A percentile compares a stretch with the other conserved stretches of the same genome.
Conservation (phyloP, 2,113 vertebrate genomes). For the Ciconia boyciana region DNA sequence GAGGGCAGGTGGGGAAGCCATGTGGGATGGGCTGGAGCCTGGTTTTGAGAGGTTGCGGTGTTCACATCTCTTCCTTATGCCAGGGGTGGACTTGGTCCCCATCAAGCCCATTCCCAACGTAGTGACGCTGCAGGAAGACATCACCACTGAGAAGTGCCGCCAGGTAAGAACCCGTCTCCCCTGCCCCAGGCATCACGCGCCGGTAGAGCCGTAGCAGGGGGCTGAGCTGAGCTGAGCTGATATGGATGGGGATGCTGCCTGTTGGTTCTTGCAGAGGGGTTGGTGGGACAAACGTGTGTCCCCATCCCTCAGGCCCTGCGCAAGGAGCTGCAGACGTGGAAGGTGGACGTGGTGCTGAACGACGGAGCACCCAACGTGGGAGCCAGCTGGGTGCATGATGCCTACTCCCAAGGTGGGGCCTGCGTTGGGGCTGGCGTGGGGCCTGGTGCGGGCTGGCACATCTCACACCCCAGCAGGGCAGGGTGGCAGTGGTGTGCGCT, state of each 20-base stretch:
- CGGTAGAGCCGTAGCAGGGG: rapidly evolving
- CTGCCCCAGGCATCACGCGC: rapidly evolving
- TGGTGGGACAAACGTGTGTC: rapidly evolving
- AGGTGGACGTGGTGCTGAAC: constrained; percentile 94
- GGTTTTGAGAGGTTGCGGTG: rapidly evolving
- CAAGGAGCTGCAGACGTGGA: constrained; percentile 96
- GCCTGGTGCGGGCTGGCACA: rapidly evolving
- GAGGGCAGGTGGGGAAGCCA: rapidly evolving
- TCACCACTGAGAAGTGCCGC: constrained; percentile 92
- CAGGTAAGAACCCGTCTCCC: constrained; percentile 70
- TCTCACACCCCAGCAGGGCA: too few species aligned
- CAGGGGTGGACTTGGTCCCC: constrained; percentile 94
- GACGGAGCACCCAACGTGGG: constrained; percentile 95
- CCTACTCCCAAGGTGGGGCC: constrained; percentile 88
- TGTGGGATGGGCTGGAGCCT: neutral
- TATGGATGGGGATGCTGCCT: rapidly evolving
- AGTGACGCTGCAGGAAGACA: constrained; percentile 91
- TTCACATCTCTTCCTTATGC: neutral
- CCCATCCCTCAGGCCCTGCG: constrained; percentile 75
- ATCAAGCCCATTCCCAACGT: constrained; percentile 93
- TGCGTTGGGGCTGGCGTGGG: rapidly evolving
- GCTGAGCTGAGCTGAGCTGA: neutral
- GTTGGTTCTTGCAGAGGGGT: rapidly evolving
- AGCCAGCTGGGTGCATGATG: constrained; percentile 93
- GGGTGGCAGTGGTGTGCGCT: rapidly evolving